Evolutionary conservation across 2,113 vertebrate species (phyloP).

Genomic region (Symphodus melops): DNA sequence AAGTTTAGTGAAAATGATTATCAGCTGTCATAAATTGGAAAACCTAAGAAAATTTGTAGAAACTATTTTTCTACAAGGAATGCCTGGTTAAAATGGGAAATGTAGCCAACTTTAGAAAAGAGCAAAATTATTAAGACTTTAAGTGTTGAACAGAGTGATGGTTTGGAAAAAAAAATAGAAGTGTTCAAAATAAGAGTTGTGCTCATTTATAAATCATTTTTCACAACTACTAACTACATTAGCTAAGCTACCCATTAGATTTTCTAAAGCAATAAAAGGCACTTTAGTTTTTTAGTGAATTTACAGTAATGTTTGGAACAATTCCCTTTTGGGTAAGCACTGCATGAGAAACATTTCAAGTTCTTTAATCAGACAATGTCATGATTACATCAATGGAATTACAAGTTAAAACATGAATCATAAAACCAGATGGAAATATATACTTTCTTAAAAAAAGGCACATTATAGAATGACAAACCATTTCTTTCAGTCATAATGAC

Average conservation of each 20-base stretch:
- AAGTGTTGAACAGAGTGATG: constrained; percentile 8
- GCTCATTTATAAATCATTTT: not conserved
- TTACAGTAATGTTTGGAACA: constrained; percentile 15
- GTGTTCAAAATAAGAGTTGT: too few relatives aligned
- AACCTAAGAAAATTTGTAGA: not conserved
- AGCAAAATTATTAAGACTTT: constrained; percentile 33
- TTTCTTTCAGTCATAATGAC: not conserved
- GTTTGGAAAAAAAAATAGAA: not conserved
- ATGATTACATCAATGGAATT: not conserved
- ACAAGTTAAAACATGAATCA: too few relatives aligned
- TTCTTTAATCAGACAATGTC: not conserved
- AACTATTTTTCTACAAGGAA: not conserved
- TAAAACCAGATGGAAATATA: too few relatives aligned
- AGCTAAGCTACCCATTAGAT: not conserved
- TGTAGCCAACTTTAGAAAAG: constrained; percentile 4
- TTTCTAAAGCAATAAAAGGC: constrained; percentile 46
- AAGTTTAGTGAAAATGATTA: not conserved
- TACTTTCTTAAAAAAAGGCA: constrained; percentile 40
- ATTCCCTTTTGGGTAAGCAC: constrained; percentile 43
- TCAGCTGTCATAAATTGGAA: constrained; percentile 8
- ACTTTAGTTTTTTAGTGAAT: constrained; percentile 29
- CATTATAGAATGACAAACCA: constrained; percentile 8
- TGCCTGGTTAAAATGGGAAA: constrained; percentile 9
- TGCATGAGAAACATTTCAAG: not conserved
- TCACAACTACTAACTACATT: constrained; percentile 54